These are phyloP conservation scores for Neodiprion virginianus DNA, from an alignment of 1,140 invertebrate species.

Conservation along the genomic window DNA sequence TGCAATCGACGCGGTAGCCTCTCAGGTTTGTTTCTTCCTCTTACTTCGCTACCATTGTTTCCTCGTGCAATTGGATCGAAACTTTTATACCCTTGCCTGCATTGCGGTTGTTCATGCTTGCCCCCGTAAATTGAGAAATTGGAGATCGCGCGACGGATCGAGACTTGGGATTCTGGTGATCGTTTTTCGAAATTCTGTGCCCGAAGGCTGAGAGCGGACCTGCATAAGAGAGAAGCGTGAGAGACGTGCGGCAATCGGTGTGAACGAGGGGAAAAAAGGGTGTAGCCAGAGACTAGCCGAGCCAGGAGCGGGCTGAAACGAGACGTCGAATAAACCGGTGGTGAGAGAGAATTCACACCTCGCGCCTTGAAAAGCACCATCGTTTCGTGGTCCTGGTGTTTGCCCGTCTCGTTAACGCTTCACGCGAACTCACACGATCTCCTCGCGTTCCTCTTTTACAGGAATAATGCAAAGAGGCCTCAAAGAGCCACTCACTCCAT, in stretches of 20 bases:
- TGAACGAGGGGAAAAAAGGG: neutral
- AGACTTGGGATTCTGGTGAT: too few relatives aligned
- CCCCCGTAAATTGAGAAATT: too few relatives aligned
- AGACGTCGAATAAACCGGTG: neutral
- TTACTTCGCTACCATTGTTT: too few relatives aligned
- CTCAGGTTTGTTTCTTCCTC: too few relatives aligned
- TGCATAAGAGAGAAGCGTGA: neutral
- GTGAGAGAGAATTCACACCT: slow-evolving; percentile 1
- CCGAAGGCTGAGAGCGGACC: too few relatives aligned
- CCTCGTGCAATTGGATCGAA: too few relatives aligned
- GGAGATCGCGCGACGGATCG: too few relatives aligned
- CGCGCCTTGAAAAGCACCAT: neutral
- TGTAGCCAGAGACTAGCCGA: neutral
- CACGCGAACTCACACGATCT: neutral
- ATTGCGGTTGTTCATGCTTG: too few relatives aligned
- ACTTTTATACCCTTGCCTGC: too few relatives aligned
- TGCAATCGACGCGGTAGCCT: neutral
- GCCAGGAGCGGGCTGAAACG: neutral
- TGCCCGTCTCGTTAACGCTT: neutral
- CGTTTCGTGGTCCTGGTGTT: neutral
- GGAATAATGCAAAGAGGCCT: neutral
- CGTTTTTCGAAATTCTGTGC: neutral
- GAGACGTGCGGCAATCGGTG: neutral
- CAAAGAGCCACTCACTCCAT: slow-evolving; percentile 1
- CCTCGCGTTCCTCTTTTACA: neutral